Percentiles rank a stretch among this genome's conserved stretches.
Conservation (phyloP, 2,113 vertebrate species). For the Empidonax traillii region DNA sequence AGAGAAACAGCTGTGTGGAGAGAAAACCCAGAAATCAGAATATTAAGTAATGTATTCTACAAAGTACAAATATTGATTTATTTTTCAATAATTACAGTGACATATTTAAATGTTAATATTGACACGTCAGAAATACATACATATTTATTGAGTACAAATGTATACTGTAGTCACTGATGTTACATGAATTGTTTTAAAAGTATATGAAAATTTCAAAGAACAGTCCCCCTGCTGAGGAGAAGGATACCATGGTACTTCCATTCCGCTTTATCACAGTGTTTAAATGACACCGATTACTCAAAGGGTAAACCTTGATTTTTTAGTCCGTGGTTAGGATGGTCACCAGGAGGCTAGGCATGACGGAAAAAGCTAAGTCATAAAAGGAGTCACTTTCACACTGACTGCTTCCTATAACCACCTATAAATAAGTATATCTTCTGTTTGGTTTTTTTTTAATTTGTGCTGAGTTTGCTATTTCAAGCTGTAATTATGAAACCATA, state of each 20-base stretch:
- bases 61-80: not conserved
- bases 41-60: not conserved
- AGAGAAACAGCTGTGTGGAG: not conserved
- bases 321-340: not conserved
- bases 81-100: not conserved
- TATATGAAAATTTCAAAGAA: not conserved
- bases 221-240: not conserved
- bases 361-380: not conserved
- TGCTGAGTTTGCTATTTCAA: not conserved
- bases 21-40: not conserved
- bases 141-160: not conserved
- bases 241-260: not conserved
- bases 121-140: not conserved
- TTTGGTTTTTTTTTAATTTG: not conserved
- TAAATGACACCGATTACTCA: not conserved
- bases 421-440: not conserved
- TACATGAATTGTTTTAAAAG: not conserved
- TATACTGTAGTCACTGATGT: not conserved
- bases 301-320: not conserved
- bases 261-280: not conserved
- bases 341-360: not conserved
- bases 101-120: not conserved
- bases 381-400: not conserved
- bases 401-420: not conserved
- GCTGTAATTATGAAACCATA: not conserved